These are phyloP conservation scores for Heliocidaris erythrogramma DNA, from an alignment of 35 echinoderm and acorn worm species.

Conservation along the genomic window DNA sequence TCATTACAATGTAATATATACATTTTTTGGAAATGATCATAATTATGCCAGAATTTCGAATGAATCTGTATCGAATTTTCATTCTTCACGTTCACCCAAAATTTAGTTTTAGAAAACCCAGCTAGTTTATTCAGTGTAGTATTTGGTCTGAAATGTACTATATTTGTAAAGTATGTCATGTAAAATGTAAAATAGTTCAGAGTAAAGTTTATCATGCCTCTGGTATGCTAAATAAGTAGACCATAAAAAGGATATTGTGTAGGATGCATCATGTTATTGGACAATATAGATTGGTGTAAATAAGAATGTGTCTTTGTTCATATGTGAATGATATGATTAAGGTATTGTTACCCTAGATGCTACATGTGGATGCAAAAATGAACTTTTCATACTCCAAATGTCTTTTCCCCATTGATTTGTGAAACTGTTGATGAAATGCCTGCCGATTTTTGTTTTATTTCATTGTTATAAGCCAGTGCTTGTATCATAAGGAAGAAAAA, in stretches of 20 bases:
- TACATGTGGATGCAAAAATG: background rate
- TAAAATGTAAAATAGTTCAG: background rate
- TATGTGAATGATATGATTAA: background rate
- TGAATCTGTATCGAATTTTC: background rate
- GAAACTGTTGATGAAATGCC: too few species aligned
- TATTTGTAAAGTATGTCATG: background rate
- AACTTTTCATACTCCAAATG: too few species aligned
- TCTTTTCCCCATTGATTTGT: too few species aligned
- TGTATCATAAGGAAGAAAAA: too few species aligned
- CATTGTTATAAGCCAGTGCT: too few species aligned
- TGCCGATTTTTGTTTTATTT: too few species aligned
- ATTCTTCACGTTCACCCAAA: background rate
- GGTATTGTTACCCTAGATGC: background rate
- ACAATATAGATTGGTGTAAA: background rate
- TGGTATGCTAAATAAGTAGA: background rate
- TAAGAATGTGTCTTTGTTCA: constrained; percentile 2
- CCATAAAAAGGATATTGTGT: background rate
- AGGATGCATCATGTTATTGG: background rate
- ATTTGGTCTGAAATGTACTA: background rate
- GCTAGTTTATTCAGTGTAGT: background rate
- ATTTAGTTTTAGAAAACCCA: background rate
- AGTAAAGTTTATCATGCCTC: background rate
- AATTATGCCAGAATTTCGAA: background rate
- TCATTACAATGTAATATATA: background rate
- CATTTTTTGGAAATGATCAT: background rate